Evolutionary conservation across 2,888 invertebrate genomes (phyloP).

Genomic region (Hypomecis punctinalis): DNA sequence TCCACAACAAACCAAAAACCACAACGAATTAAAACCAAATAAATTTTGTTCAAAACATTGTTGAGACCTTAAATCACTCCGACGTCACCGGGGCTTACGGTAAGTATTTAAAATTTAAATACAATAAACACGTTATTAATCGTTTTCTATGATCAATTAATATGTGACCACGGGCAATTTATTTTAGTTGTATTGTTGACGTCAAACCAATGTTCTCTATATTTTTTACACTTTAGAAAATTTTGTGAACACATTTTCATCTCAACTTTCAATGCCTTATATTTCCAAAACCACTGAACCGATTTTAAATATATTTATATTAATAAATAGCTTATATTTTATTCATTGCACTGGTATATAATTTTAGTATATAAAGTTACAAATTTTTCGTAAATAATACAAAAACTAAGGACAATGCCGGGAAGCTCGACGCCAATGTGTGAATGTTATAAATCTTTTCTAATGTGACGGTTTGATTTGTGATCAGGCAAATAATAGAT

Average conservation of each 20-base stretch:
- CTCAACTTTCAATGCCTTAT: slow-evolving; percentile 3
- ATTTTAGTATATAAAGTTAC: neutral
- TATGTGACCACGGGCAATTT: slow-evolving; percentile 60
- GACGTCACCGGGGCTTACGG: neutral
- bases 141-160: slow-evolving; percentile 67
- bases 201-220: slow-evolving; percentile 59
- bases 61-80: neutral
- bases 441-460: slow-evolving; percentile 41
- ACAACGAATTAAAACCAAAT: neutral
- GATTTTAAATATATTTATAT: slow-evolving; percentile 1
- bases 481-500: slow-evolving; percentile 45
- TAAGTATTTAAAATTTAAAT: slow-evolving; percentile 29
- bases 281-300: neutral
- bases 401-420: slow-evolving; percentile 3
- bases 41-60: neutral
- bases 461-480: slow-evolving; percentile 49
- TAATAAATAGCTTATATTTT: neutral
- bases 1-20: too few species aligned
- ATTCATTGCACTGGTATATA: neutral
- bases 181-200: slow-evolving; percentile 68
- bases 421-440: slow-evolving; percentile 6
- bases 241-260: neutral
- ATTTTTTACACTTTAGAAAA: slow-evolving; percentile 35
- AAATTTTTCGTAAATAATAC: neutral
- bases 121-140: slow-evolving; percentile 68